Conservation (phyloP, 1,140 invertebrate species). For the Oryctes rhinoceros region DNA sequence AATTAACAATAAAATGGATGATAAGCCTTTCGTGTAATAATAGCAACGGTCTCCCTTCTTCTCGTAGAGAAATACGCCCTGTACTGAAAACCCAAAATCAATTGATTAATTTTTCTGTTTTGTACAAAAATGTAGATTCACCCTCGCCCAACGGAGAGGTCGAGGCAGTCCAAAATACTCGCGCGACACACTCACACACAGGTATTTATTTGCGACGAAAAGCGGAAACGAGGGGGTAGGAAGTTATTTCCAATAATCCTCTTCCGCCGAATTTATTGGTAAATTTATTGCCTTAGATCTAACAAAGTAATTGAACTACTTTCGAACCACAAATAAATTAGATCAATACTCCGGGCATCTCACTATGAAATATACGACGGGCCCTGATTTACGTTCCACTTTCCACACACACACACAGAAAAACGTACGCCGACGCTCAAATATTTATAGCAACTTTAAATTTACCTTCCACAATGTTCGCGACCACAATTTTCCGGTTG, state of each 20-base stretch:
- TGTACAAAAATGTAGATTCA: constrained; percentile 34
- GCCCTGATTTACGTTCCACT: constrained; percentile 25
- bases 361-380: constrained; percentile 38
- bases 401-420: constrained; percentile 14
- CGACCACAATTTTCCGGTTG: constrained; percentile 10
- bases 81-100: background rate
- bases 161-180: background rate
- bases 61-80: no score
- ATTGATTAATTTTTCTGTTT: constrained; percentile 33
- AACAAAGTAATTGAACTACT: constrained; percentile 43
- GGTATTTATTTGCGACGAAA: constrained; percentile 39
- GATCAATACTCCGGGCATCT: constrained; percentile 37
- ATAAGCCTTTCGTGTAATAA: no score
- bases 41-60: no score
- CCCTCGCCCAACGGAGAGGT: background rate
- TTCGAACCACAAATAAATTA: constrained; percentile 41
- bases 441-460: constrained; percentile 41
- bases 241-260: constrained; percentile 43
- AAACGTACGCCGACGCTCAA: constrained; percentile 29
- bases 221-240: constrained; percentile 33
- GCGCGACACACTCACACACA: constrained; percentile 29
- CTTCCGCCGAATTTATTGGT: constrained; percentile 41
- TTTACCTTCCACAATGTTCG: constrained; percentile 32
- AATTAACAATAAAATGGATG: no score
- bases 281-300: constrained; percentile 40